Evolutionary conservation across 2,797 vertebrate species (phyloP), one percentile per base, ranked within the genome.

Genomic region (Acanthis flammea): DNA sequence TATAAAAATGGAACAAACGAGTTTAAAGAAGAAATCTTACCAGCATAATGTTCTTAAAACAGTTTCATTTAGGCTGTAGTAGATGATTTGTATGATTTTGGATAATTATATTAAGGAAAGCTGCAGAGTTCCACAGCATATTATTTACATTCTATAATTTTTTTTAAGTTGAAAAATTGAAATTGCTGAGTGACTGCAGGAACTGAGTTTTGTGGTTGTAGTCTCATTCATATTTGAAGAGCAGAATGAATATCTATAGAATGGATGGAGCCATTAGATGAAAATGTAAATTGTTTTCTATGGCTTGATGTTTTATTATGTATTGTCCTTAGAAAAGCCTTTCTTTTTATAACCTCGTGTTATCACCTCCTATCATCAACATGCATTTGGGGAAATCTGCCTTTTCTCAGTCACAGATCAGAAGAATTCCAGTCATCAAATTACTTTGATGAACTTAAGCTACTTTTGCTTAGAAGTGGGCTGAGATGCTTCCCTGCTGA

Each of bases 371-470:
- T 44, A 16, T 62, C 45, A 48, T 47, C 19, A 25, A 15, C 5
- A 1, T 44, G 5, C 41, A 51, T 17, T 61, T 91, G 76, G n/a
- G 57, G 73, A 88, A 86, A 88, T 50, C 71, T 86, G n/a, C 37
- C 44, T 87, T 88, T 95, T 75, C 33, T 39, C 14, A 71, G 14
- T 54, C 48, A 19, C 35, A 65, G 22, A 61, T 82, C 39, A 65
- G 35, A 86, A 67, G 21, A 82, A 93, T 88, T 92, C 16, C 65
- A 87, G 39, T 57, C 47, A 83, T 91, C 61, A 87, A 79, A 92
- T 91, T 61, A 67, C 62, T 87, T 44, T 85, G 57, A 77, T 83
- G 88, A 92, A 91, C 94, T 85, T 85, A 77, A 87, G 58, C 37
- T 77, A 41, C n/a, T 83, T 87, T 76, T 68, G 35, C 85, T 86